phyloP scores from a whole-genome alignment of 2,113 vertebrate genomes.

The Bungarus multicinctus region DNA sequence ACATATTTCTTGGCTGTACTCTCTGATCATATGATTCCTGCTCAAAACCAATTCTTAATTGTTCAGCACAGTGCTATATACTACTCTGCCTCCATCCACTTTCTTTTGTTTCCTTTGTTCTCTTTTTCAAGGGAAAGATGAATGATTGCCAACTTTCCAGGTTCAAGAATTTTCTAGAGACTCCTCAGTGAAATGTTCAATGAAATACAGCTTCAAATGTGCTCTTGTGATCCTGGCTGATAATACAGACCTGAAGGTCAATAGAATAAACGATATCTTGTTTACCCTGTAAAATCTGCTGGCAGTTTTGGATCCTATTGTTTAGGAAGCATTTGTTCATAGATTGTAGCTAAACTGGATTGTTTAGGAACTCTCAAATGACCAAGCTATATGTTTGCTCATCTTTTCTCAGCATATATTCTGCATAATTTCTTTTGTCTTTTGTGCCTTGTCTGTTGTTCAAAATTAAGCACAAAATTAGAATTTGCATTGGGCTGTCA shows the following conservation, averaged over 20 bases:
- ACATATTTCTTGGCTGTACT: not conserved
- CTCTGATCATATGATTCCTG: not conserved
- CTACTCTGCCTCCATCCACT: not conserved
- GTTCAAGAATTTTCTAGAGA: not conserved
- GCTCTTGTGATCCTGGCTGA: not conserved
- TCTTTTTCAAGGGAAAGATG: not conserved
- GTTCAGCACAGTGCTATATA: not conserved
- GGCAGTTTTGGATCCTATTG: not conserved
- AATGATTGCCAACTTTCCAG: not conserved
- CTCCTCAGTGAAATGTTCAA: not conserved
- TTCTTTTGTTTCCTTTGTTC: not conserved
- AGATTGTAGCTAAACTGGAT: not conserved
- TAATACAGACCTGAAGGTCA: not conserved
- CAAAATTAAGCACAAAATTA: not conserved
- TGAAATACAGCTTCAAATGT: not conserved
- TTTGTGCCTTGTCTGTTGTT: not conserved
- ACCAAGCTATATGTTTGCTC: not conserved
- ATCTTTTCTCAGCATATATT: not conserved
- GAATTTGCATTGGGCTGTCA: not conserved
- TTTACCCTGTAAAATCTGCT: not conserved
- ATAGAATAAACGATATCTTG: not conserved
- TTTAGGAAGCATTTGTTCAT: not conserved
- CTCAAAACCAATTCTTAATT: not conserved
- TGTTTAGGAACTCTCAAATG: not conserved
- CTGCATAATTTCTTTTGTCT: not conserved